These are phyloP conservation scores for Saccostrea echinata DNA, from an alignment of 1,140 invertebrate species.

Conservation along the genomic window DNA sequence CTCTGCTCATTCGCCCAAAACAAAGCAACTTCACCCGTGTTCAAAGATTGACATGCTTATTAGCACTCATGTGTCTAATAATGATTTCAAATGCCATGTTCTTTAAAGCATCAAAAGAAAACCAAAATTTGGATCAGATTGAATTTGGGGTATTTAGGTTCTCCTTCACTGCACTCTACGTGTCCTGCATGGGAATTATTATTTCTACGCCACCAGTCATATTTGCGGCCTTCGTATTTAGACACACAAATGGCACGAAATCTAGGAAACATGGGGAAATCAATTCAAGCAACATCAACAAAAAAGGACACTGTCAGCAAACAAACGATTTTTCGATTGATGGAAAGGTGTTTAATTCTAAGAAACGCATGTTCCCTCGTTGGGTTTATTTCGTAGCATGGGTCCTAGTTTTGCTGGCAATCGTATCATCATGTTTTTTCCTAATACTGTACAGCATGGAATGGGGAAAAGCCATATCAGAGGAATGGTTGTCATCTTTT, in stretches of 20 bases:
- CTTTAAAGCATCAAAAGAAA: slow-evolving; percentile 60
- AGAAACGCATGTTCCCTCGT: slow-evolving; percentile 57
- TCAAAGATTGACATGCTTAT: slow-evolving; percentile 76
- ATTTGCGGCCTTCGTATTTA: slow-evolving; percentile 64
- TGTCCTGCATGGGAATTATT: slow-evolving; percentile 59
- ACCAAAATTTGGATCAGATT: slow-evolving; percentile 47
- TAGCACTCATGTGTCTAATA: slow-evolving; percentile 75
- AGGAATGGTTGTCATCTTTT: slow-evolving; percentile 72
- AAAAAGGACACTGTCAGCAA: background rate
- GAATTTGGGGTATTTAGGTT: slow-evolving; percentile 60
- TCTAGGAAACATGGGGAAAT: background rate
- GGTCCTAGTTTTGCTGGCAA: slow-evolving; percentile 57
- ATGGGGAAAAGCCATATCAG: slow-evolving; percentile 72
- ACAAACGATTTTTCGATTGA: background rate
- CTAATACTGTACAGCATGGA: slow-evolving; percentile 71
- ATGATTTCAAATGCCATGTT: slow-evolving; percentile 80
- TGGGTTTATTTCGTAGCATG: slow-evolving; percentile 66
- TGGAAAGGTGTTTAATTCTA: background rate
- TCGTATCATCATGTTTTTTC: slow-evolving; percentile 65
- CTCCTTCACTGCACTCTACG: slow-evolving; percentile 60
- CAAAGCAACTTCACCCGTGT: slow-evolving; percentile 76
- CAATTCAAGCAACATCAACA: slow-evolving; percentile 51
- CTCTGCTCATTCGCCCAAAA: slow-evolving; percentile 71
- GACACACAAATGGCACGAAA: slow-evolving; percentile 33
- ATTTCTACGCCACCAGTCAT: slow-evolving; percentile 61